Conservation (phyloP, 2,888 invertebrate genomes). For the Sphaeridia pumilis region DNA sequence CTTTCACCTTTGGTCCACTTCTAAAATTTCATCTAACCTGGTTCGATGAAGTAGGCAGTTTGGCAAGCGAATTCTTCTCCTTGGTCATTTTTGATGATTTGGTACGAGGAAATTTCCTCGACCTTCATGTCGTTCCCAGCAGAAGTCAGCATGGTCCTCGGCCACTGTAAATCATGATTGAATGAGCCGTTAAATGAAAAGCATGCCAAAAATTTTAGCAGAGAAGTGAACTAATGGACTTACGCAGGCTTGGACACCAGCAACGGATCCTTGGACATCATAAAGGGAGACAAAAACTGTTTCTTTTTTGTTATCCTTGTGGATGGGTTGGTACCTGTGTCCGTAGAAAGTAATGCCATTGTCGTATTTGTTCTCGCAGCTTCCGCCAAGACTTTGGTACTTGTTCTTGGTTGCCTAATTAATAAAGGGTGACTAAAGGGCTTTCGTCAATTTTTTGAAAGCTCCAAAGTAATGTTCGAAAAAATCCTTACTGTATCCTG, state of each 20-base stretch:
- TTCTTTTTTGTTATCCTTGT: conserved; percentile 16
- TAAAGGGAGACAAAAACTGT: conserved; percentile 18
- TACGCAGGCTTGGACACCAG: conserved; percentile 31
- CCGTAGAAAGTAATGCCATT: conserved; percentile 21
- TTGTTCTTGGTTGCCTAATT: neutral
- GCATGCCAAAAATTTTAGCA: neutral
- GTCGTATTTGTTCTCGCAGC: neutral
- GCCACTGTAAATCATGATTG: neutral
- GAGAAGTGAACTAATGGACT: neutral
- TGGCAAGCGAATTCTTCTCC: no score
- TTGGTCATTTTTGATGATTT: no score
- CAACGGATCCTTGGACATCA: conserved; percentile 25
- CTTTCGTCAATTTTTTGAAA: neutral
- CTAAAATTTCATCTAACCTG: no score
- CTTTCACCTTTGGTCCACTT: no score
- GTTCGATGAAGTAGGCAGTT: conserved; percentile 28
- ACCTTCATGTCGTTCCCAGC: no score
- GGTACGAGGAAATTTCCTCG: no score
- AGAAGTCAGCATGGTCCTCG: no score
- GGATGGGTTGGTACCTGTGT: conserved; percentile 13
- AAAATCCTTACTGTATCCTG: no score
- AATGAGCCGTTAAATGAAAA: neutral
- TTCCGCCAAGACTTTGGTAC: neutral
- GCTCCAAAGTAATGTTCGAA: neutral
- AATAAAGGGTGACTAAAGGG: neutral